A percentile compares a stretch with the other conserved stretches of the same genome.
phyloP scores from a whole-genome alignment of 2,888 invertebrate genomes.

The Papilio elwesi region DNA sequence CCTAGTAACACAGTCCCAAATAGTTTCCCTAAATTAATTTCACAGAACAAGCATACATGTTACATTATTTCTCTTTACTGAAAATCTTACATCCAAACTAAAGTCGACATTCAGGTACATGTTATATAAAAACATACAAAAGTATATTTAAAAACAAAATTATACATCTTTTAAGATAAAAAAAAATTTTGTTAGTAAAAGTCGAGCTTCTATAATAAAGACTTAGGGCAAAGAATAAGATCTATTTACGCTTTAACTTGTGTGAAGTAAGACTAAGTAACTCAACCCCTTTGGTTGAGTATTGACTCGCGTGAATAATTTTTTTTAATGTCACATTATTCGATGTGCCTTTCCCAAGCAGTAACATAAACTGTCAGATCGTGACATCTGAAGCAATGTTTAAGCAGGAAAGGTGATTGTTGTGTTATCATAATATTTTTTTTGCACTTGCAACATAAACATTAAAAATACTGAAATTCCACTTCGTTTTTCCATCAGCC shows the following conservation, averaged over 20 bases:
- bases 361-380: slow-evolving; percentile 71
- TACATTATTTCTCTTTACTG: slow-evolving; percentile 35
- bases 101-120: slow-evolving; percentile 63
- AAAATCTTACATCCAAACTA: slow-evolving; percentile 39
- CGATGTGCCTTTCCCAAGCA: slow-evolving; percentile 1
- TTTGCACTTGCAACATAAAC: slow-evolving; percentile 39
- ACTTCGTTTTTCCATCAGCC: slow-evolving; percentile 28
- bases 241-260: slow-evolving; percentile 15
- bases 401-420: slow-evolving; percentile 40
- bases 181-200: slow-evolving; percentile 34
- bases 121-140: slow-evolving; percentile 51
- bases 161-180: slow-evolving; percentile 40
- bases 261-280: slow-evolving; percentile 3
- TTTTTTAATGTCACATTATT: slow-evolving; percentile 15
- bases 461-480: slow-evolving; percentile 33
- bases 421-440: slow-evolving; percentile 34
- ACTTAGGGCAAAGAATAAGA: slow-evolving; percentile 28
- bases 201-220: slow-evolving; percentile 29
- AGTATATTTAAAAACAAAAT: slow-evolving; percentile 34
- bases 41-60: slow-evolving; percentile 44
- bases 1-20: slow-evolving; percentile 80
- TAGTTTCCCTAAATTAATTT: slow-evolving; percentile 60
- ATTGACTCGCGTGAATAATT: neutral
- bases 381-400: slow-evolving; percentile 71
- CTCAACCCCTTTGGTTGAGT: neutral